phyloP scores from a whole-genome alignment of 2,888 invertebrate species.

The Drosophila macrospina region DNA sequence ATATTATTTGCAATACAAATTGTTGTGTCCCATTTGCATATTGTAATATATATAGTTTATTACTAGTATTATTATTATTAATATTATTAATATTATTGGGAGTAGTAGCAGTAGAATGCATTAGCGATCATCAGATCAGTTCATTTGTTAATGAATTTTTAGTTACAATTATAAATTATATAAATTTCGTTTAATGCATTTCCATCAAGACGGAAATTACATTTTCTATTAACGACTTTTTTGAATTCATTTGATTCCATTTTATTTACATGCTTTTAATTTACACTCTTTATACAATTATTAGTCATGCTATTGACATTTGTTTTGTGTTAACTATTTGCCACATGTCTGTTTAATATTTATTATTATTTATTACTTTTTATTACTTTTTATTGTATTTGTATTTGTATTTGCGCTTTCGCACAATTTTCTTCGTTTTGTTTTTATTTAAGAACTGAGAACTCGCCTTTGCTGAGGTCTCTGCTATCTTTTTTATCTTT shows the following conservation, averaged over 20 bases:
- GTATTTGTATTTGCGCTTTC: constrained; percentile 10
- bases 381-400: constrained; percentile 24
- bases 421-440: constrained; percentile 17
- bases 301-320: constrained; percentile 59
- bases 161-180: too few relatives aligned
- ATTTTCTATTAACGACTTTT: neutral
- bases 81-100: too few relatives aligned
- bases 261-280: constrained; percentile 9
- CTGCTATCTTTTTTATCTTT: constrained; percentile 39
- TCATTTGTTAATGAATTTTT: neutral
- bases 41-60: neutral
- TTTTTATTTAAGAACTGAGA: constrained; percentile 12
- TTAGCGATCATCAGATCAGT: constrained; percentile 8
- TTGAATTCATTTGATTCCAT: neutral
- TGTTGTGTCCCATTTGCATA: constrained; percentile 20
- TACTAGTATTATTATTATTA: neutral
- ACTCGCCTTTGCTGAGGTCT: constrained; percentile 57
- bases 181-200: too few relatives aligned
- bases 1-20: constrained; percentile 24
- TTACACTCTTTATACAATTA: constrained; percentile 16
- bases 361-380: constrained; percentile 5
- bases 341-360: constrained; percentile 2
- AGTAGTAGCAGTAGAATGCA: neutral
- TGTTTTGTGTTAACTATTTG: constrained; percentile 19
- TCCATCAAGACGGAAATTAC: too few relatives aligned